Evolutionary conservation across 2,797 vertebrate genomes (phyloP), one percentile per base, ranked within the genome.

Genomic region (Schizopygopsis malacanthus): DNA sequence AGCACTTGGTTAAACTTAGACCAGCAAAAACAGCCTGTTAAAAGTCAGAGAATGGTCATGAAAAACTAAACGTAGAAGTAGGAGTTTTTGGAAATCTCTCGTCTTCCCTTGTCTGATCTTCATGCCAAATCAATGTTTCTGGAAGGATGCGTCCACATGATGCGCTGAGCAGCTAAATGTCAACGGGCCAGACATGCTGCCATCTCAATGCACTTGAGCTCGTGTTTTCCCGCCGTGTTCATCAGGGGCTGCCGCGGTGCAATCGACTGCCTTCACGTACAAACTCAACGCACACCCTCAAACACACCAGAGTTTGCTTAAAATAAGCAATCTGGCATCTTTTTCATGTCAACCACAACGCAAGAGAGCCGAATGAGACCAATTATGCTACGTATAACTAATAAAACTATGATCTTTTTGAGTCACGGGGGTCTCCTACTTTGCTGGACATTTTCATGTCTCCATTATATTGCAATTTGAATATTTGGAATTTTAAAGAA

Each of bases 101-200:
- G 16, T 54, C 72, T 87, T 56, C 37, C 18, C 59, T 67, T 82
- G 15, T 73, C 37, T 85, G 85, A 86, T 85, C 87, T 88, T 88
- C 82, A 88, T 88, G 85, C 79, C 86, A 79, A 91, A 89, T 91
- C 81, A 86, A 83, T 91, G 73, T 90, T 93, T 93, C 91, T 89
- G 89, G 85, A 85, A 88, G 83, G 63, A 86, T 83, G 90, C 88
- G 33, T 92, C 80, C 37, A 79, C 87, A 90, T 43, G 84, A 56
- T 39, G 25, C 43, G 81, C 76, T 12, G 43, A 86, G 82, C 45
- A 77, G 90, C 82, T 87, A 92, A 94, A 94, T 94, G 94, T 93
- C 94, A 94, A 69, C 0, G 2, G 61, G 84, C 90, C 82, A 82
- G 86, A 77, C 72, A 52, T 13, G 4, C 47, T 41, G 11, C 79